phyloP scores from a whole-genome alignment of 2,113 vertebrate species.

The Labeo rohita region DNA sequence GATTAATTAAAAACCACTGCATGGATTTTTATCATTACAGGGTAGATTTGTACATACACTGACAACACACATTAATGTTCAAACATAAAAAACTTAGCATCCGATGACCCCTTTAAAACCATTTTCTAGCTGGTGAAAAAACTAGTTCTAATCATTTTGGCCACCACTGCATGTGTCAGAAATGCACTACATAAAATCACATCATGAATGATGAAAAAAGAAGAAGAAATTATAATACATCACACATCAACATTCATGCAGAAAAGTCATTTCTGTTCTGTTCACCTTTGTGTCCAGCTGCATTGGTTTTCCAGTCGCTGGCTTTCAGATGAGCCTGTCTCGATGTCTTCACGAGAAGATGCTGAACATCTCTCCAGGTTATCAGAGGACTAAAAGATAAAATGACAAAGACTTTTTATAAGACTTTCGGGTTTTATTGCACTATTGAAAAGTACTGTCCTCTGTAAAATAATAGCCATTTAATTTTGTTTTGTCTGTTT shows the following conservation, averaged over 20 bases:
- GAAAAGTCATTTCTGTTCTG: rapidly evolving
- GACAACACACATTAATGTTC: too few relatives aligned
- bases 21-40: too few relatives aligned
- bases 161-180: not conserved
- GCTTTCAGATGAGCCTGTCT: slow-evolving; percentile 87
- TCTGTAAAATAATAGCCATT: not conserved
- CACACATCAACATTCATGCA: not conserved
- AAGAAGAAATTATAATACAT: not conserved
- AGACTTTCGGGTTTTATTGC: not conserved
- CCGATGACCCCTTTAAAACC: too few relatives aligned
- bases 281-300: slow-evolving; percentile 86
- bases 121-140: too few relatives aligned
- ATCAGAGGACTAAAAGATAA: slow-evolving; percentile 79
- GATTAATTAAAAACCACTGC: too few relatives aligned
- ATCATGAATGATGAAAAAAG: not conserved
- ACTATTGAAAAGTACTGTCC: not conserved
- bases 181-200: not conserved
- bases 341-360: slow-evolving; percentile 89
- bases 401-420: not conserved
- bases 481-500: not conserved
- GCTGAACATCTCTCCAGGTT: slow-evolving; percentile 92
- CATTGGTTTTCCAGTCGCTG: slow-evolving; percentile 88
- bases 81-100: too few relatives aligned
- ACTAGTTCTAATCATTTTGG: too few relatives aligned
- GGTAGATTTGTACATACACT: too few relatives aligned